Base-by-base conservation (phyloP, 2,888 invertebrate species). In the Ennomos quercinarius region DNA sequence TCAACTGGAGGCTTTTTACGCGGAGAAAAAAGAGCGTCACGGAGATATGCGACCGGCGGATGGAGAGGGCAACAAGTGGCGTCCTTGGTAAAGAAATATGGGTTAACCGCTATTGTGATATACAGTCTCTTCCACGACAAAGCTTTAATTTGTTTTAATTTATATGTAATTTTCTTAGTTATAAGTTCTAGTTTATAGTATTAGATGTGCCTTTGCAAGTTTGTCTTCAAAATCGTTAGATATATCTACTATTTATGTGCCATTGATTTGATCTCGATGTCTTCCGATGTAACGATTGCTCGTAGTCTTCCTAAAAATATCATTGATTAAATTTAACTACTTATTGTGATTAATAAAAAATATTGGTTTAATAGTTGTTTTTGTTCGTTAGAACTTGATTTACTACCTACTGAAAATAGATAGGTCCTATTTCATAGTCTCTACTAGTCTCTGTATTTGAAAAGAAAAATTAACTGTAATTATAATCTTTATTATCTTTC, bases 91-190 rank as follows among this genome's bases (percentile, higher is more conserved):
- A 39, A 40, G 38, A 27, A 9, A 50, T 50, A 60, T 13, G 60
- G 55, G 54, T 36, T 36, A 54, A 41, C 53, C 65, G 66, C 72
- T 65, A 83, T 84, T 91, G 91, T 91, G 91, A 91, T 91, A 91
- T 83, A 72, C 83, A 86, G 82, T 84, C 80, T 90, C 89, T 89
- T 91, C 90, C 91, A 90, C 73, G 77, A 85, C 72, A 86, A 91
- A 92, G 91, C 91, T 92, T 92, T 92, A 91, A 92, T 89, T 91
- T 79, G 86, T 83, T 86, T 76, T 89, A 88, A 86, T 79, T 82
- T 85, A 82, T 84, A 39, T 54, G 43, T 61, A 58, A 56, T 63
- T 48, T 10, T 45, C 12, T 63, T 71, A 67, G 56, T 73, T 59
- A 63, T 62, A 66, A 62, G 50, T 71, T 27, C 45, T 73, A 70